Evolutionary conservation across 2,888 invertebrate species (phyloP), one percentile per base, ranked within the genome.

Genomic region (Serrognathus titanus): DNA sequence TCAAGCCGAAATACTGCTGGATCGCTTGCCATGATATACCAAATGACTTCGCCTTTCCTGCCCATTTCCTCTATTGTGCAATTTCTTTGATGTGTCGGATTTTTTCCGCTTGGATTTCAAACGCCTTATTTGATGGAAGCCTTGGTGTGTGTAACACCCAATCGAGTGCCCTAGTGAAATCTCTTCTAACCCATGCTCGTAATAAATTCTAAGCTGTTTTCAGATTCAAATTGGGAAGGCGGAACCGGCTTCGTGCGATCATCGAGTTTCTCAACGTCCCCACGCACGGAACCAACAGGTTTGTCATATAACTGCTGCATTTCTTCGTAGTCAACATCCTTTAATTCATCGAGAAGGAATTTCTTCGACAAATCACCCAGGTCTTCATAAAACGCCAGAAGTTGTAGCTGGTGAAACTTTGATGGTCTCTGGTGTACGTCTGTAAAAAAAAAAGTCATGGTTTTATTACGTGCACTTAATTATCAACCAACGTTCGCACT

Each of bases 1-100:
- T 81, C 47, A 99, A 78, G 12, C 96, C 97, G 72, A 98, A 98
- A 74, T 88, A 94, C 89, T 0, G 99, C 99, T 64, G 94, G 92
- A 67, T 95, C 94, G 48, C 97, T 97, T 0, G 98, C 97, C 97
- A 99, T 97, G 37, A 99, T 95, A 67, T 97, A 97, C 91, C 91
- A 92, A 9, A 83, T 83, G 13, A 92, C 88, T 57, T 78, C 79
- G 11, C 86, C 84, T 13, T 69, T 69, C 64, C 79, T 83, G 0
- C 84, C 90, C n/a, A 83, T 87, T 46, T 79, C 79, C 55, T 87
- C 80, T n/a, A n/a, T 50, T 83, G 81, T 0, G 95, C 95, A 72
- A 97, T 79, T 64, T 84, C 79, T 73, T 95, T 86, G 0, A 97
- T 78, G 64, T 88, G 83, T 5, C 85, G 75, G 50, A 98, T 93